A percentile compares a stretch with the other conserved stretches of the same genome.
These are phyloP conservation scores for Conchocele bisecta DNA, from an alignment of 2,888 invertebrate genomes.

Conservation along the genomic window DNA sequence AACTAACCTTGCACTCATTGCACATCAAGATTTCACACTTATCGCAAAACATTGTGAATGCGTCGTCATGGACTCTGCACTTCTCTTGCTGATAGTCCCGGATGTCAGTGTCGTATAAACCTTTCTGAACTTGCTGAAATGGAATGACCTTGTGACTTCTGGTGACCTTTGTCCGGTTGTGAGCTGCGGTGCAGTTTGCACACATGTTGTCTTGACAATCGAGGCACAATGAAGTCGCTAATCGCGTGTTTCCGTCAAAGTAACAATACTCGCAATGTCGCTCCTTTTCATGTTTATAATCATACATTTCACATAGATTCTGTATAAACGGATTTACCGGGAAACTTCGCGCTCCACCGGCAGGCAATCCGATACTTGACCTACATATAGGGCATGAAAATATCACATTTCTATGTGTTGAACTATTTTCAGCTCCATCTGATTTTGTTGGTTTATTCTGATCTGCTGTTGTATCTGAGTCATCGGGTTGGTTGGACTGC, in stretches of 20 bases:
- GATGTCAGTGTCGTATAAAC: slow-evolving; percentile 75
- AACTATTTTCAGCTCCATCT: neutral
- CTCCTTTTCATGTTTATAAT: slow-evolving; percentile 62
- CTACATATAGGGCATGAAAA: slow-evolving; percentile 62
- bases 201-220: slow-evolving; percentile 79
- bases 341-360: slow-evolving; percentile 18
- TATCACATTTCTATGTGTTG: neutral
- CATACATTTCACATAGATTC: slow-evolving; percentile 66
- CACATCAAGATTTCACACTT: slow-evolving; percentile 71
- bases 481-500: slow-evolving; percentile 16
- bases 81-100: slow-evolving; percentile 62
- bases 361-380: slow-evolving; percentile 40
- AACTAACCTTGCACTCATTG: slow-evolving; percentile 65
- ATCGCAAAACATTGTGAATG: slow-evolving; percentile 67
- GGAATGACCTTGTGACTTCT: slow-evolving; percentile 73
- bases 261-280: slow-evolving; percentile 74
- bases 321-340: slow-evolving; percentile 65
- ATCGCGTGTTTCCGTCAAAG: slow-evolving; percentile 63
- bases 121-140: slow-evolving; percentile 69
- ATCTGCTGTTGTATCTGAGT: neutral
- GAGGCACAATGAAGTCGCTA: slow-evolving; percentile 70
- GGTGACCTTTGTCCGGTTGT: slow-evolving; percentile 77
- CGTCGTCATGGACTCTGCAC: slow-evolving; percentile 64
- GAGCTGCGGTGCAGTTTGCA: slow-evolving; percentile 71
- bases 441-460: neutral